Conservation (phyloP, 2,797 vertebrate species). For the Amblyraja radiata region DNA sequence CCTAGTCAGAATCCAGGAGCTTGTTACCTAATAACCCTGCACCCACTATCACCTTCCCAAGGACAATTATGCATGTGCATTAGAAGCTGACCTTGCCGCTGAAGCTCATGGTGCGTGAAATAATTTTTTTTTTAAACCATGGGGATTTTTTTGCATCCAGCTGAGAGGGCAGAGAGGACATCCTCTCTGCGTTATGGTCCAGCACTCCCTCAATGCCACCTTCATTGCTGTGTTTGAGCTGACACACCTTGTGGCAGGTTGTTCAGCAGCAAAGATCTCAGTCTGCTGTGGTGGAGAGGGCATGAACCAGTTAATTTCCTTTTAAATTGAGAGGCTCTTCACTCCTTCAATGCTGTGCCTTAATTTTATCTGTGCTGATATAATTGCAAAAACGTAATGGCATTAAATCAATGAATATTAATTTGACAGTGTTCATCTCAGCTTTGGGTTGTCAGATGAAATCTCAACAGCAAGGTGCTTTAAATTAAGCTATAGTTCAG, state of each 20-base stretch:
- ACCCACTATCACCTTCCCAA: too few relatives aligned
- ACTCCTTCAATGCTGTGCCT: background rate
- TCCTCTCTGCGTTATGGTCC: background rate
- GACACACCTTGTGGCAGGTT: background rate
- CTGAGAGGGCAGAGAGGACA: background rate
- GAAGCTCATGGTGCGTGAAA: too few relatives aligned
- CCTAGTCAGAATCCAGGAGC: too few relatives aligned
- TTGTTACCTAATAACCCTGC: too few relatives aligned
- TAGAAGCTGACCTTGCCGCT: too few relatives aligned
- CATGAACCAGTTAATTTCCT: background rate
- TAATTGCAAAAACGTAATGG: conserved; percentile 27
- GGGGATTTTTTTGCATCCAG: background rate
- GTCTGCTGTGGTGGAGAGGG: background rate
- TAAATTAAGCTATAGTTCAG: background rate
- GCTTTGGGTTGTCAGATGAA: background rate
- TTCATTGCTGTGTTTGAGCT: background rate
- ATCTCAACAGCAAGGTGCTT: background rate
- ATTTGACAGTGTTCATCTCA: conserved; percentile 16
- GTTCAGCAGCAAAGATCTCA: background rate
- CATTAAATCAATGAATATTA: conserved; percentile 5
- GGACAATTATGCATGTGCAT: too few relatives aligned
- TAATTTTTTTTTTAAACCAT: too few relatives aligned
- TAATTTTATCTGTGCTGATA: background rate
- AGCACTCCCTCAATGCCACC: background rate
- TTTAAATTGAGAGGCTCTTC: conserved; percentile 13